Evolutionary conservation across 2,113 vertebrate genomes (phyloP).

Genomic region (Agapornis roseicollis): DNA sequence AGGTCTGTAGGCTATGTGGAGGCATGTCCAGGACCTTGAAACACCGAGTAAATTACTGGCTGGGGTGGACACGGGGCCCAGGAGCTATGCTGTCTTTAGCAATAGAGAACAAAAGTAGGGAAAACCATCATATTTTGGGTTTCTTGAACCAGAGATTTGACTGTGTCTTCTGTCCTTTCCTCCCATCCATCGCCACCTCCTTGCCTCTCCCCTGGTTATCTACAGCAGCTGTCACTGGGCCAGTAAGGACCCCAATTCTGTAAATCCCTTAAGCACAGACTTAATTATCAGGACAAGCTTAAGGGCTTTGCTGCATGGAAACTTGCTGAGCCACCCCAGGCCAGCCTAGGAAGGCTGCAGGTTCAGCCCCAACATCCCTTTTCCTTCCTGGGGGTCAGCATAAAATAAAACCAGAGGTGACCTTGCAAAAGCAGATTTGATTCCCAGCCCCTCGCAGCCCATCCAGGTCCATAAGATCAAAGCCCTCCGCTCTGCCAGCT

Average conservation of each 20-base stretch:
- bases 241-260: background rate
- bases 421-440: background rate
- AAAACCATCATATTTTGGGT: background rate
- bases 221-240: background rate
- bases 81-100: fast-evolving
- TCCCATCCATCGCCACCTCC: fast-evolving
- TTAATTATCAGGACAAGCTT: background rate
- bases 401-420: background rate
- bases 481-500: background rate
- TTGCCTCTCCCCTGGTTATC: background rate
- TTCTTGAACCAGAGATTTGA: background rate
- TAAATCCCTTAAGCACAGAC: background rate
- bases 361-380: fast-evolving
- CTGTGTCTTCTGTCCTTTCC: background rate
- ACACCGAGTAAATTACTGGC: background rate
- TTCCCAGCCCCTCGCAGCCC: background rate
- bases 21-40: background rate
- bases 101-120: fast-evolving
- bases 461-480: background rate
- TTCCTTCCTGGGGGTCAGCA: background rate
- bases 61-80: background rate
- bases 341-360: background rate
- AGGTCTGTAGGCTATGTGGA: background rate
- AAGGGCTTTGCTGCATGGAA: background rate
- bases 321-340: background rate